phyloP scores from a whole-genome alignment of 1,140 invertebrate genomes.

The Heliconius melpomene region DNA sequence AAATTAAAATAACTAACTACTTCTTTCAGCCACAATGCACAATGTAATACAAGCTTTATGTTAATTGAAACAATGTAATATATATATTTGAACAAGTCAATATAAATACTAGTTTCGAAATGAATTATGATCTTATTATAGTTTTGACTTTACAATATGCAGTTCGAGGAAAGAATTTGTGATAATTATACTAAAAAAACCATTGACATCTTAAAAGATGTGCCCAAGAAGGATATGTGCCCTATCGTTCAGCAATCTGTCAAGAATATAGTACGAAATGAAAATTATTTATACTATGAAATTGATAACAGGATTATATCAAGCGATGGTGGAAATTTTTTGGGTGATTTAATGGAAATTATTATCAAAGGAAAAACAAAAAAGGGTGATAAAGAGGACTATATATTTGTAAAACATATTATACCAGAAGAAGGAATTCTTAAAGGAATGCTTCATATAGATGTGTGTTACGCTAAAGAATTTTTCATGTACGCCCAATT shows the following conservation, averaged over 20 bases:
- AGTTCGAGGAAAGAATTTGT: constrained; percentile 2
- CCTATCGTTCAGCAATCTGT: constrained; percentile 34
- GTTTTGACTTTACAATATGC: too few species aligned
- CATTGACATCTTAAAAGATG: not conserved
- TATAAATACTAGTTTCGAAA: not conserved
- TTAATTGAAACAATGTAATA: not conserved
- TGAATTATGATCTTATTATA: too few species aligned
- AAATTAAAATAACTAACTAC: too few species aligned
- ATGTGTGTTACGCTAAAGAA: constrained; percentile 39
- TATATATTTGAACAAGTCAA: not conserved
- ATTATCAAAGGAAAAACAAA: constrained; percentile 36
- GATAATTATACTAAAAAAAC: not conserved
- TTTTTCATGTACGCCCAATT: constrained; percentile 43
- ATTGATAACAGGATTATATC: constrained; percentile 32
- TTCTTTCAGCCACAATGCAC: not conserved
- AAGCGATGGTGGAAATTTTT: constrained; percentile 36
- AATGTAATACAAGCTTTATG: not conserved
- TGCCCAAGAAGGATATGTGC: not conserved
- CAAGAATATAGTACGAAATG: constrained; percentile 42
- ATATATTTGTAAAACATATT: constrained; percentile 38
- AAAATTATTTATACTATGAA: constrained; percentile 44
- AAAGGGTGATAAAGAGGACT: constrained; percentile 32
- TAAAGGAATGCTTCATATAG: constrained; percentile 26
- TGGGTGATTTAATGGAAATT: constrained; percentile 40
- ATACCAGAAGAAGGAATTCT: constrained; percentile 16